Percentiles rank a stretch among this genome's conserved stretches.
Conservation (phyloP, 2,113 vertebrate genomes). For the Mohoua ochrocephala region DNA sequence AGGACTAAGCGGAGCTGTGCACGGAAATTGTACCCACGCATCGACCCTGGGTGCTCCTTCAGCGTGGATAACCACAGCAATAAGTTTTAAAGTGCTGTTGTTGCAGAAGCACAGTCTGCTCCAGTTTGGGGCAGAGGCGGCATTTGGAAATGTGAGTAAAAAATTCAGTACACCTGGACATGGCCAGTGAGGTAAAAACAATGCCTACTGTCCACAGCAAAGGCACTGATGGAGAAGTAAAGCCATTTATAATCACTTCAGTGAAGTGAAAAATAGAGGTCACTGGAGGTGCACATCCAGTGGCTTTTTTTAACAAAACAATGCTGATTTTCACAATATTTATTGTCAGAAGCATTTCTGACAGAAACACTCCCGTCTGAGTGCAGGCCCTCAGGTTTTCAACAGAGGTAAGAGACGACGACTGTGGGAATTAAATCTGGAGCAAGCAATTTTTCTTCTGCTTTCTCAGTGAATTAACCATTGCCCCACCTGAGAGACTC, state of each 20-base stretch:
- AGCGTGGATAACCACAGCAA: accelerated
- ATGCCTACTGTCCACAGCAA: neutral
- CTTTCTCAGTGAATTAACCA: neutral
- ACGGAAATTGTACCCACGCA: neutral
- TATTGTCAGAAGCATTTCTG: constrained; percentile 4
- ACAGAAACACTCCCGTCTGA: neutral
- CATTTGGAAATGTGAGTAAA: neutral
- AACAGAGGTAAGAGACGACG: neutral
- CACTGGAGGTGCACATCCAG: neutral
- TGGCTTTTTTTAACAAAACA: constrained; percentile 28
- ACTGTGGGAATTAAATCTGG: neutral
- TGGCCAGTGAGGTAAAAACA: neutral
- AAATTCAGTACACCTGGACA: neutral
- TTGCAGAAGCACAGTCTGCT: neutral
- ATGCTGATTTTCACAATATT: constrained; percentile 36
- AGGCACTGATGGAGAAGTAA: neutral
- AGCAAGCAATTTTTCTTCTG: neutral
- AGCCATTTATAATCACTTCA: constrained; percentile 6
- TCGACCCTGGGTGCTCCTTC: neutral
- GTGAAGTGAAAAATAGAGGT: constrained; percentile 52
- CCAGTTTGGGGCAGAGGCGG: accelerated
- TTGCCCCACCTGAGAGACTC: neutral
- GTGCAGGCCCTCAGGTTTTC: neutral
- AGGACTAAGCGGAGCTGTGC: neutral
- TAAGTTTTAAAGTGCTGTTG: neutral